Base-by-base conservation (phyloP, 53 echinoderm and acorn worm genomes). In the Holothuria leucospilota region DNA sequence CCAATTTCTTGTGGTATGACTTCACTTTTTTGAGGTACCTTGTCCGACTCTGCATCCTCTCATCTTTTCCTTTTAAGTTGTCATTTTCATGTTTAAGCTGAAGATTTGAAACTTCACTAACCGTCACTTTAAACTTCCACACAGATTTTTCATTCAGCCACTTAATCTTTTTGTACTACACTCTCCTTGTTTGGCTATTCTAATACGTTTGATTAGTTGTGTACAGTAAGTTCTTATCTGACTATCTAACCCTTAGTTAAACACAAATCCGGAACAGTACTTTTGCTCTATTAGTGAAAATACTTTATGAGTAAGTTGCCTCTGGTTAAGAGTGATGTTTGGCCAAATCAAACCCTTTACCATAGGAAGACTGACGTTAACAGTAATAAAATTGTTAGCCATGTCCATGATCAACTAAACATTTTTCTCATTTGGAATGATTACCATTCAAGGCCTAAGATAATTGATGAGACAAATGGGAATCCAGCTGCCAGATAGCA, bases 111-210 rank as follows among this genome's bases (percentile, higher is more conserved):
- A 70, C 7, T 34, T 70, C 14, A 70, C 34, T 23, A 68, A 68
- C 29, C 10, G 34, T 20, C 14, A 34, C 15, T 39, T 70, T 70
- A 40, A 70, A 70, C 38, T 70, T 70, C 29, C 70, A 70, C 20
- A 70, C 70, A 29, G 38, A 8, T 12, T 70, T 39, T 70, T 69
- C 69, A 38, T 69, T 28, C 21, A 70, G 10, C 20, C 70, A 70
- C 70, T 70, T 29, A 39, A 70, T 70, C 20, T 70, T 26, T 69
- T 69, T 70, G 29, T 70, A 70, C 70, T 34, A 29, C 39, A 70
- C 38, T 13, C 70, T 34, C 38, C 70, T 18, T 69, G 6, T 29
- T 69, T 69, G 21, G 70, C 70, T 70, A 34, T 70, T 38, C 21
- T 9, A 14, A 38, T 70, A 29, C 70, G 38, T 70, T 13, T 70